Conservation (phyloP, 1,140 invertebrate species). For the Helicoverpa armigera region DNA sequence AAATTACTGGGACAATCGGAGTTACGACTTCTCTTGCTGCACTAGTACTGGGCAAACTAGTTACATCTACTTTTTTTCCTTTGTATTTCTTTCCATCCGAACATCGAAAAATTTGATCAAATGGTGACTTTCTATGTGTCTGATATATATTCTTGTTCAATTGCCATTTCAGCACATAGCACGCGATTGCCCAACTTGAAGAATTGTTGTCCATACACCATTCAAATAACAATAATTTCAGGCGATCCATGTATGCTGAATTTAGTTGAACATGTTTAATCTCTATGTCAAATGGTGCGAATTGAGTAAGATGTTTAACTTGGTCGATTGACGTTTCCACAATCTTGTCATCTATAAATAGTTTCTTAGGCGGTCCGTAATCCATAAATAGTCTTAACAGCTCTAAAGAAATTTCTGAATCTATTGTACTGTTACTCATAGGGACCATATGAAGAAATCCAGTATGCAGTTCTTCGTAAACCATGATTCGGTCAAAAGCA, state of each 20-base stretch:
- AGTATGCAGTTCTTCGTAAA: background rate
- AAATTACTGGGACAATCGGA: too few species aligned
- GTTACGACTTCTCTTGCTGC: too few species aligned
- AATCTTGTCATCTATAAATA: conserved; percentile 7
- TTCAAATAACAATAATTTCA: background rate
- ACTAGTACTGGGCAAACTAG: too few species aligned
- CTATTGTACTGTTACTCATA: background rate
- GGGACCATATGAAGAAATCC: conserved; percentile 3
- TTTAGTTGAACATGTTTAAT: background rate
- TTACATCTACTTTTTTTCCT: too few species aligned
- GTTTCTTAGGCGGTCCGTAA: conserved; percentile 7
- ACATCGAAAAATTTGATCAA: too few species aligned
- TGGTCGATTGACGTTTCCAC: background rate
- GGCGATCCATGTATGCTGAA: background rate
- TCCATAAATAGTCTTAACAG: conserved; percentile 26
- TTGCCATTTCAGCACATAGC: too few species aligned
- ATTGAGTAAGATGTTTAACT: background rate
- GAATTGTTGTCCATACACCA: too few species aligned
- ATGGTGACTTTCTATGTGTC: too few species aligned
- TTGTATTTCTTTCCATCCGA: too few species aligned
- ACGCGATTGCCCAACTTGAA: too few species aligned
- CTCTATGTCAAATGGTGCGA: background rate
- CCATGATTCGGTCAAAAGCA: background rate
- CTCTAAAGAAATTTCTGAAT: background rate
- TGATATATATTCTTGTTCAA: too few species aligned